Percentiles rank a stretch among this genome's conserved stretches.
phyloP scores from a whole-genome alignment of 2,888 invertebrate species.

The Netelia melanura region DNA sequence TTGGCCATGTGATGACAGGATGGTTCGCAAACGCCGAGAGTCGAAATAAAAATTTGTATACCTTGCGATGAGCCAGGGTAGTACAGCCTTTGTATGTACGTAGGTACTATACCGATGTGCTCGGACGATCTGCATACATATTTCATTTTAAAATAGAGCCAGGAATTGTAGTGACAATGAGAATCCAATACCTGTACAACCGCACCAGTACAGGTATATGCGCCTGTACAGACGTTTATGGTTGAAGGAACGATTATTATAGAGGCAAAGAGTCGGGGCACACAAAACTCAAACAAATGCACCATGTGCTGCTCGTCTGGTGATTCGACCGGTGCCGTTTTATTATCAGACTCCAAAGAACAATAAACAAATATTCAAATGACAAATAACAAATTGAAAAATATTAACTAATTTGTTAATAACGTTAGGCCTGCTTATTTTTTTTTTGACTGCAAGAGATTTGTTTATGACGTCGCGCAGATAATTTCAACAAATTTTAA shows the following conservation, averaged over 20 bases:
- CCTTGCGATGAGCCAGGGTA: neutral
- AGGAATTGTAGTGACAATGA: constrained; percentile 71
- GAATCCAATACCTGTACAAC: constrained; percentile 71
- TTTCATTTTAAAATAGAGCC: constrained; percentile 65
- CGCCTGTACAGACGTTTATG: constrained; percentile 28
- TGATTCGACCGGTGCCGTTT: constrained; percentile 22
- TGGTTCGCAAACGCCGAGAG: neutral
- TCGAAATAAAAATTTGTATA: neutral
- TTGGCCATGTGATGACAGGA: constrained; percentile 51
- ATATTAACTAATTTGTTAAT: neutral
- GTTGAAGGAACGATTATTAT: constrained; percentile 62
- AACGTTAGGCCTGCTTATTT: too few species aligned
- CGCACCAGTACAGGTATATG: constrained; percentile 31
- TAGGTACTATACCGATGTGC: constrained; percentile 11
- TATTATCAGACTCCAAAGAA: constrained; percentile 19
- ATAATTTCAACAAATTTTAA: too few species aligned
- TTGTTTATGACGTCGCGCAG: too few species aligned
- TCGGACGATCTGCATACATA: constrained; percentile 72
- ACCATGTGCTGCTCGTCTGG: constrained; percentile 52
- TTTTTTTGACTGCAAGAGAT: too few species aligned
- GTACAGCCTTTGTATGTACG: neutral
- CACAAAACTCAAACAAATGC: constrained; percentile 31
- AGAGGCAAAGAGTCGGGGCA: constrained; percentile 31
- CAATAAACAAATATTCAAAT: neutral
- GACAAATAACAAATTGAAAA: neutral